A percentile compares a stretch with the other conserved stretches of the same genome.
Evolutionary conservation across 1,140 invertebrate species (phyloP).

Genomic region (Vanessa atalanta): DNA sequence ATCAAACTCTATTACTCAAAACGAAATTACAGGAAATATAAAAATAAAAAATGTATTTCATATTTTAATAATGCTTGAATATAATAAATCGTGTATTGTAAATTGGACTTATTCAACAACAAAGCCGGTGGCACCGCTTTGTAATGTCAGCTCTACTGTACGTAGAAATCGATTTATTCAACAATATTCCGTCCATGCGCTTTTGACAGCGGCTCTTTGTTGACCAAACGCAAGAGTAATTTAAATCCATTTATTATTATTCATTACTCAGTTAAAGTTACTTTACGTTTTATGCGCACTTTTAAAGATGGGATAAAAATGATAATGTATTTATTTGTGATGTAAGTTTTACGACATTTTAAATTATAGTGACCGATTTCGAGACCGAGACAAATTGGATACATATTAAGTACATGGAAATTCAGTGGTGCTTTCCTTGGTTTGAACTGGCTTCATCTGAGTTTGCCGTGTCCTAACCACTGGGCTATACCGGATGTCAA

Average conservation of each 20-base stretch:
- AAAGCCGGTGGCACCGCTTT: slow-evolving; percentile 10
- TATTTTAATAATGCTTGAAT: too few species aligned
- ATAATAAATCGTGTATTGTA: background rate
- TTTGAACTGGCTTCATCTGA: too few species aligned
- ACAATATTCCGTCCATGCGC: slow-evolving; percentile 6
- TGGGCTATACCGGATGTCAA: too few species aligned
- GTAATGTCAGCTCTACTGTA: slow-evolving; percentile 14
- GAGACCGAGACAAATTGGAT: too few species aligned
- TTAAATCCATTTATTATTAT: background rate
- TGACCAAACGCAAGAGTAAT: background rate
- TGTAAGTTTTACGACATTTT: too few species aligned
- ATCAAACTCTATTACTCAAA: background rate
- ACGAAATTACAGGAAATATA: background rate
- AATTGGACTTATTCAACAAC: slow-evolving; percentile 1
- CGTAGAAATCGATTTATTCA: slow-evolving; percentile 22
- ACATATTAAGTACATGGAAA: too few species aligned
- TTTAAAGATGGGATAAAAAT: too few species aligned
- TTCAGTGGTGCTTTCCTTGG: too few species aligned
- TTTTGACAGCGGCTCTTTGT: slow-evolving; percentile 14
- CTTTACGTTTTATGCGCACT: background rate
- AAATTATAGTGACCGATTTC: too few species aligned
- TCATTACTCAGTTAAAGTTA: background rate
- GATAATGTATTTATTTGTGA: too few species aligned
- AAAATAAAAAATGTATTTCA: background rate
- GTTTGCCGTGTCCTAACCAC: too few species aligned